Evolutionary conservation across 2,113 vertebrate genomes (phyloP), one percentile per base, ranked within the genome.

Genomic region (Tyrannus savana): DNA sequence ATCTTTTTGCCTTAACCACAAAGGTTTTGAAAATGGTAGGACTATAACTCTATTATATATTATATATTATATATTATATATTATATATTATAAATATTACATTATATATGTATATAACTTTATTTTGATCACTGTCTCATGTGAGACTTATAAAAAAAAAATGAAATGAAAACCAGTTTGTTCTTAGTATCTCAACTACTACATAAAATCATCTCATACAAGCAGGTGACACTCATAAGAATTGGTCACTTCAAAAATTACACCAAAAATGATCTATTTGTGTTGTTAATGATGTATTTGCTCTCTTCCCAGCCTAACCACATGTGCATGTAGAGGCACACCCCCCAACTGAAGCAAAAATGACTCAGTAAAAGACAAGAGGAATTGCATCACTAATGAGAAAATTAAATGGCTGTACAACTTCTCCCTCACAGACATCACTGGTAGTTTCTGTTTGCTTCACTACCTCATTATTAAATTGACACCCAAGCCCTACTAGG

Each of bases 351-450:
- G 25, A 52, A 55, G 41, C 35, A 76, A 71, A 67, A 91, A 59
- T 49, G 16, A 47, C 49, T 79, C 73, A 63, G 22, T 47, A 53
- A 62, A 71, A 79, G 41, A 71, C 21, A 56, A 85, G n/a, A 68
- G 33, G 1, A 62, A 58, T 55, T 35, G 3, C 7, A 19, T 39
- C 1, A 3, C 52, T 52, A 71, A n/a, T 1, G 1, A 60, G 62
- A 85, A 81, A 81, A 53, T 58, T 30, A 33, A 47, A 35, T 12
- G 42, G 31, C 6, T 1, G 0, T 27, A 25, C 25, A 56, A 31
- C 49, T 77, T 91, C 55, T 16, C 22, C 13, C 64, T 52, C 37
- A 60, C 35, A 74, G 27, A 52, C 30, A 64, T 39, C 64, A 55
- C 33, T 42, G n/a, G 28, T 21, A 35, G n/a, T 41, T 84, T 83